Conservation (phyloP, 2,797 vertebrate species). For the Notolabrus celidotus region DNA sequence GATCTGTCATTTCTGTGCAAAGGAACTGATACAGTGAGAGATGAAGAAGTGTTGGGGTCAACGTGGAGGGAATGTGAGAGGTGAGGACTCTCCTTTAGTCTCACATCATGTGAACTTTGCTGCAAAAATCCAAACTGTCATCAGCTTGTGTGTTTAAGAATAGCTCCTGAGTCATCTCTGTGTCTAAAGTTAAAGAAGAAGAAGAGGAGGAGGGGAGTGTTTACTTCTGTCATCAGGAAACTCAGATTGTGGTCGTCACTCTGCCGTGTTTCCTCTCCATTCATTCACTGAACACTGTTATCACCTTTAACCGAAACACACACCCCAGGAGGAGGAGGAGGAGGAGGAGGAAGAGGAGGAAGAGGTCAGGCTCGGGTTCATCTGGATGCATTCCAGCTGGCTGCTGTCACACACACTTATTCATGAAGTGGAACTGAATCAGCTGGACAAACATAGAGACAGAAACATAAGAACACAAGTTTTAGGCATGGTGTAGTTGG, state of each 20-base stretch:
- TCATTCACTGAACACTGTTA: neutral
- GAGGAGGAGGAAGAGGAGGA: neutral
- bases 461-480: neutral
- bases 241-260: neutral
- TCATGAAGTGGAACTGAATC: neutral
- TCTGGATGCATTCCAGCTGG: conserved; percentile 29
- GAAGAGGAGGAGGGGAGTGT: neutral
- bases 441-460: neutral
- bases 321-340: neutral
- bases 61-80: too few species aligned
- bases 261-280: rapidly evolving
- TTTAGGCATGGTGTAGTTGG: too few species aligned
- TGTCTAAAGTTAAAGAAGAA: neutral
- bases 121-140: neutral
- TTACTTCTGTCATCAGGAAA: neutral
- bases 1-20: neutral
- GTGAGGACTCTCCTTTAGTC: neutral
- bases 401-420: neutral
- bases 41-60: too few species aligned
- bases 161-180: neutral
- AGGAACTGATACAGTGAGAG: too few species aligned
- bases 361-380: neutral
- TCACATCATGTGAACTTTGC: neutral
- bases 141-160: neutral
- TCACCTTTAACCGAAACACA: conserved; percentile 14